Evolutionary conservation across 37 sponge, comb jelly and placozoan species (phyloP).

Genomic region (Spongia lamella): DNA sequence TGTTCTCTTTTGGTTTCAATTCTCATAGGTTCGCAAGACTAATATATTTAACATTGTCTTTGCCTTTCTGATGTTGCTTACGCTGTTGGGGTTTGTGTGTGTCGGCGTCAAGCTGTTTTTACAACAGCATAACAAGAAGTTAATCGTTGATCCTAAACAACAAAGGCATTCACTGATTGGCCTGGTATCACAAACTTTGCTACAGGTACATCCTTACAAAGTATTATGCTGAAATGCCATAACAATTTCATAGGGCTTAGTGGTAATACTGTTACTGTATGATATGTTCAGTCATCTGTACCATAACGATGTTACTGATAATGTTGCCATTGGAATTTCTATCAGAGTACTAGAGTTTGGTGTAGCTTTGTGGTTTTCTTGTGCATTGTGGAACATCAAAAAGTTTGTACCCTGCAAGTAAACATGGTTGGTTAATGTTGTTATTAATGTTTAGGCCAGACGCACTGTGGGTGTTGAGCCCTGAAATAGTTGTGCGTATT

Average conservation of each 20-base stretch:
- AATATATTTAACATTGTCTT: slow-evolving; percentile 56
- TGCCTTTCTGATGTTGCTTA: slow-evolving; percentile 44
- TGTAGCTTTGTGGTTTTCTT: slow-evolving; percentile 74
- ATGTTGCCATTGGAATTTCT: slow-evolving; percentile 14
- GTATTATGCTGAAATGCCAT: no score
- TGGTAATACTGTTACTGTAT: no score
- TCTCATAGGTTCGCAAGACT: slow-evolving; percentile 28
- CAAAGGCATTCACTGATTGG: no score
- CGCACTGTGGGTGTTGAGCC: slow-evolving; percentile 67
- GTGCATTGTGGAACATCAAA: slow-evolving; percentile 74
- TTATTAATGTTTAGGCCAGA: slow-evolving; percentile 46
- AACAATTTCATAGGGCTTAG: no score
- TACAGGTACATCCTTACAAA: no score
- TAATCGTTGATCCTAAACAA: no score
- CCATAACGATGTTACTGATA: no score
- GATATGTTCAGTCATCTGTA: no score
- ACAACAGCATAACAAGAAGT: no score
- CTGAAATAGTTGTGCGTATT: slow-evolving; percentile 30
- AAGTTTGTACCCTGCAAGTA: slow-evolving; percentile 13
- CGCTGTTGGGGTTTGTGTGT: slow-evolving; percentile 60
- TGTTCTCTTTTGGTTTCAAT: background rate
- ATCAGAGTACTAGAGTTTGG: slow-evolving; percentile 57
- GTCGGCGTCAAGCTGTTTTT: slow-evolving; percentile 61
- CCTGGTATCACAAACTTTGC: no score
- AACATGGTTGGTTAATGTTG: background rate